Evolutionary conservation across 1,140 invertebrate genomes (phyloP).

Genomic region (Apolygus lucorum): DNA sequence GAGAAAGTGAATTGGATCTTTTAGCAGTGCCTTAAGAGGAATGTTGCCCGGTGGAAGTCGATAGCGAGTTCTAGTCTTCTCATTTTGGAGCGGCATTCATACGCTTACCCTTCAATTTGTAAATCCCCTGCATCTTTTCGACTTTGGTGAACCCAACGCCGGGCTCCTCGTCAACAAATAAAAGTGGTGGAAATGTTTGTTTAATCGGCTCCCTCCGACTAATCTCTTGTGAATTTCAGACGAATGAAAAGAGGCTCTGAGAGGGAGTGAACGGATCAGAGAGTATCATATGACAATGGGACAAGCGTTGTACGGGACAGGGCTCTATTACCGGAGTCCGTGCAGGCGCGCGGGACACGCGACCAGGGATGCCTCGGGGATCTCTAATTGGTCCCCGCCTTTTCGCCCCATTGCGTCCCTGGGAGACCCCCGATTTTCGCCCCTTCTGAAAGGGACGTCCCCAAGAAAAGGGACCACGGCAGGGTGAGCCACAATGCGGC

Average conservation of each 20-base stretch:
- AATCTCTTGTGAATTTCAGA: conserved; percentile 7
- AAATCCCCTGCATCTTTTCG: too few species aligned
- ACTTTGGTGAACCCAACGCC: too few species aligned
- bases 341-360: background rate
- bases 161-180: conserved; percentile 4
- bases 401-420: background rate
- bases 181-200: conserved; percentile 13
- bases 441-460: background rate
- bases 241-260: background rate
- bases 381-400: conserved; percentile 1
- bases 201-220: background rate
- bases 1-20: too few species aligned
- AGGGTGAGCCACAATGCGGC: conserved; percentile 12
- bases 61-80: too few species aligned
- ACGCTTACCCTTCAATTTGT: too few species aligned
- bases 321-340: background rate
- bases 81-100: too few species aligned
- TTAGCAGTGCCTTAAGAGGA: too few species aligned
- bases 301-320: background rate
- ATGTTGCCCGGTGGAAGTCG: too few species aligned
- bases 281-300: conserved; percentile 9
- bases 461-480: background rate
- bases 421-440: background rate
- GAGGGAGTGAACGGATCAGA: background rate
- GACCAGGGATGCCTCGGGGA: background rate